Evolutionary conservation across 2,888 invertebrate species (phyloP).

Genomic region (Pseudococcus longispinus): DNA sequence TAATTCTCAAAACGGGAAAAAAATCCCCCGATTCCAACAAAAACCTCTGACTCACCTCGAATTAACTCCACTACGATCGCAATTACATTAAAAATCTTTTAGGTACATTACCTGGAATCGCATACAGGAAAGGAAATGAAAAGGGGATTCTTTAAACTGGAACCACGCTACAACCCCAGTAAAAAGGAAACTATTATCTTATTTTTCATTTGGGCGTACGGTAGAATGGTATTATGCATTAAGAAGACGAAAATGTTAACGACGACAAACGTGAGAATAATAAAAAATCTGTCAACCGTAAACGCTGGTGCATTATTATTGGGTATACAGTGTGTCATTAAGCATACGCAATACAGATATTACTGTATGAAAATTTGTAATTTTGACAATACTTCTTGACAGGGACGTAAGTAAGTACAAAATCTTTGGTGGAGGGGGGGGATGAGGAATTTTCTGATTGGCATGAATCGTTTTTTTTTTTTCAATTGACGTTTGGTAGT

Average conservation of each 20-base stretch:
- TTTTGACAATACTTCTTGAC: background rate
- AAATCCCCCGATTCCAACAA: background rate
- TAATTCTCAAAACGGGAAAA: background rate
- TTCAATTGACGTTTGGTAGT: no score
- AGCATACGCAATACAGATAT: background rate
- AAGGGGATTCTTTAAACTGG: background rate
- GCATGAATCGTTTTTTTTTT: no score
- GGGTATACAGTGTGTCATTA: no score
- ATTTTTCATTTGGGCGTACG: conserved; percentile 17
- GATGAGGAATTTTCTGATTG: no score
- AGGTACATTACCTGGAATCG: background rate
- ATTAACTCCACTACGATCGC: background rate
- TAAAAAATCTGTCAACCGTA: conserved; percentile 19
- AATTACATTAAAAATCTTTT: background rate
- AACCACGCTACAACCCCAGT: conserved; percentile 22
- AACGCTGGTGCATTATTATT: background rate
- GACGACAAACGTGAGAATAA: conserved; percentile 33
- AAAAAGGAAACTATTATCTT: conserved; percentile 37
- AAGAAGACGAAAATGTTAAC: background rate
- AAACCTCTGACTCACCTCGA: background rate
- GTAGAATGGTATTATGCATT: background rate
- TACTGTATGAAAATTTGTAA: background rate
- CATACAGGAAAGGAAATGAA: background rate
- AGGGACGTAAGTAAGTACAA: no score
- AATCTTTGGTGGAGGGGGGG: no score